Evolutionary conservation across 2,113 vertebrate species (phyloP).

Genomic region (Pyxicephalus adspersus): DNA sequence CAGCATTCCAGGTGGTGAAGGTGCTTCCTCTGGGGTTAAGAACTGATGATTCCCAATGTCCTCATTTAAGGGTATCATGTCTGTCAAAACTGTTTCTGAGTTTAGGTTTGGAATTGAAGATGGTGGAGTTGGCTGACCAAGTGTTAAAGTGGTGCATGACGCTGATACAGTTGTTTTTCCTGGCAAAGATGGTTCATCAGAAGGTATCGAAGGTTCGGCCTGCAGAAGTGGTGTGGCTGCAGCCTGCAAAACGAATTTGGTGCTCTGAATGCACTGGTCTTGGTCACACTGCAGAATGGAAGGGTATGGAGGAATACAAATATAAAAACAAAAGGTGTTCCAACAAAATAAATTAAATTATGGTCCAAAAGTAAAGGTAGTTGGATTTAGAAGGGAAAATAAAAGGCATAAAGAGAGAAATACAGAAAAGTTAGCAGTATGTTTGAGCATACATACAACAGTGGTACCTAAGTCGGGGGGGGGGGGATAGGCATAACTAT

Average conservation of each 20-base stretch:
- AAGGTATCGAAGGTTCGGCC: constrained; percentile 86
- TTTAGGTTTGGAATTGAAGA: constrained; percentile 91
- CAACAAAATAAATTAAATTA: constrained; percentile 25
- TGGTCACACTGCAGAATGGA: constrained; percentile 88
- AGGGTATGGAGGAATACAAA: constrained; percentile 60
- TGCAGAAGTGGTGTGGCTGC: constrained; percentile 92
- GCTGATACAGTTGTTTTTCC: constrained; percentile 80
- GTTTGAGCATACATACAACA: not conserved
- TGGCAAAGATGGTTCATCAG: constrained; percentile 79
- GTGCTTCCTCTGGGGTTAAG: constrained; percentile 91
- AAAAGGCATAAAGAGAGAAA: constrained; percentile 52
- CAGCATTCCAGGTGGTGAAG: constrained; percentile 87
- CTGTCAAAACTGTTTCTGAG: constrained; percentile 76
- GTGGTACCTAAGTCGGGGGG: not conserved
- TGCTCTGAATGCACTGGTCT: constrained; percentile 99
- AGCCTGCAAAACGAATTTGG: constrained; percentile 99
- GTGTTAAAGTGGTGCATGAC: constrained; percentile 83
- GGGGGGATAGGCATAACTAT: no score
- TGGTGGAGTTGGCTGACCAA: constrained; percentile 91
- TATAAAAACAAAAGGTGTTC: constrained; percentile 46
- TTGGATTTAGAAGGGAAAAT: constrained; percentile 38
- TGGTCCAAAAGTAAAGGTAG: constrained; percentile 34
- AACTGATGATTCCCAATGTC: constrained; percentile 85
- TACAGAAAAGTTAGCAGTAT: constrained; percentile 44
- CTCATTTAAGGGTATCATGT: constrained; percentile 82